Evolutionary conservation across 2,888 invertebrate species (phyloP).

Genomic region (Pristionchus maxplancki): DNA sequence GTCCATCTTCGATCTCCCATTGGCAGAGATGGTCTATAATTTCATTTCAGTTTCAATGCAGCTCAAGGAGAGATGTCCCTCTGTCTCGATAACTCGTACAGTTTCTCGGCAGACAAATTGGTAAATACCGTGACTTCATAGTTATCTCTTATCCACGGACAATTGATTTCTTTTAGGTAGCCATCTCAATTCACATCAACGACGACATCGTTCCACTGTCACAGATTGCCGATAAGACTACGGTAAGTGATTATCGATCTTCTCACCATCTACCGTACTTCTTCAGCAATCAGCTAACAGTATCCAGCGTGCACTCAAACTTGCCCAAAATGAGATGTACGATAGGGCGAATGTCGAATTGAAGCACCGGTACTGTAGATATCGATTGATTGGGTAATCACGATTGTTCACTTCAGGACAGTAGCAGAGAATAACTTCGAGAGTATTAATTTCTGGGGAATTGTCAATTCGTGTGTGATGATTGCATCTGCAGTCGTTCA

Average conservation of each 20-base stretch:
- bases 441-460: slow-evolving; percentile 59
- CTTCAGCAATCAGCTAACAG: slow-evolving; percentile 17
- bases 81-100: slow-evolving; percentile 57
- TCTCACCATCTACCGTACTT: background rate
- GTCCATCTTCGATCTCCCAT: background rate
- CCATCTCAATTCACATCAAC: slow-evolving; percentile 27
- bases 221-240: slow-evolving; percentile 11
- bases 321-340: slow-evolving; percentile 26
- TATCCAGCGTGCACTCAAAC: slow-evolving; percentile 13
- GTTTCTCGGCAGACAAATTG: slow-evolving; percentile 53
- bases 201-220: slow-evolving; percentile 25
- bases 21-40: background rate
- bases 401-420: slow-evolving; percentile 50
- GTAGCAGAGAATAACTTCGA: slow-evolving; percentile 57
- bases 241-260: background rate
- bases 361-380: background rate
- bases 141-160: too few species aligned
- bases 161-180: background rate
- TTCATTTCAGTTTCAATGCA: background rate
- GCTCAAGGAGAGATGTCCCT: slow-evolving; percentile 31
- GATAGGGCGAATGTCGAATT: slow-evolving; percentile 32
- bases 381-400: background rate
- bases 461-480: slow-evolving; percentile 56
- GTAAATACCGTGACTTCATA: background rate
- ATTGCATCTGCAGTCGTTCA: slow-evolving; percentile 50